Base-by-base conservation (phyloP, 2,113 vertebrate genomes). In the Archilochus colubris region DNA sequence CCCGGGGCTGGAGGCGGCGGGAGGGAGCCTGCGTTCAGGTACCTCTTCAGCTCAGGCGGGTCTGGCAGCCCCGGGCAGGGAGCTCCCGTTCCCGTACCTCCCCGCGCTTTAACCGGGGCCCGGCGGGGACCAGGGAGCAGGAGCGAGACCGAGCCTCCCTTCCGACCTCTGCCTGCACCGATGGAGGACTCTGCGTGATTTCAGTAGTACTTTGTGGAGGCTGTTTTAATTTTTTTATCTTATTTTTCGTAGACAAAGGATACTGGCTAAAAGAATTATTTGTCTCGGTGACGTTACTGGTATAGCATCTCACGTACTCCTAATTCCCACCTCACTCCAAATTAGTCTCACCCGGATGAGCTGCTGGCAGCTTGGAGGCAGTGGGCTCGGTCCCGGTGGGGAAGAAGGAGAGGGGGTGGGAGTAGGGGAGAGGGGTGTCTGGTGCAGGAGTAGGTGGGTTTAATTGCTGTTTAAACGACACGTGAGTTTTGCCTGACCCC, bases 221-320 rank as follows among this genome's bases (percentile, higher is more conserved):
- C 15, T 14, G 7, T 9, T 53, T 8, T 38, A 17, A 5, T 27
- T 4, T 9, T 9, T 13, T 24, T 3, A 10, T 40, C 13, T 30
- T 10, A 15, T 43, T 48, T 48, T 8, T 40, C 38, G 5, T 33
- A 19, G 61, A 36, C 16, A 2, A 53, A 22, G 17, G 10, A 4
- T 8, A 2, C 8, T 15, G 31, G 6, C 8, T 11, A 5, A 43
- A 22, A 17, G 53, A 31, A 3, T 48, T 9, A 0, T 5, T 50
- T 72, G 48, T 17, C 14, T 10, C 5, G 1, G 31, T 23, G 4
- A 12, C 31, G 40, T 25, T 10, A 8, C 8, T 16, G 53, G 13
- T 28, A 6, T 9, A 10, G 13, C 51, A 10, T 27, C 18, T 31
- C 5, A 1, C 28, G 3, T 51, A 15, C 57, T 40, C 9, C 15